These are phyloP conservation scores for Lapara coniferarum DNA, from an alignment of 2,888 invertebrate genomes.

Conservation along the genomic window DNA sequence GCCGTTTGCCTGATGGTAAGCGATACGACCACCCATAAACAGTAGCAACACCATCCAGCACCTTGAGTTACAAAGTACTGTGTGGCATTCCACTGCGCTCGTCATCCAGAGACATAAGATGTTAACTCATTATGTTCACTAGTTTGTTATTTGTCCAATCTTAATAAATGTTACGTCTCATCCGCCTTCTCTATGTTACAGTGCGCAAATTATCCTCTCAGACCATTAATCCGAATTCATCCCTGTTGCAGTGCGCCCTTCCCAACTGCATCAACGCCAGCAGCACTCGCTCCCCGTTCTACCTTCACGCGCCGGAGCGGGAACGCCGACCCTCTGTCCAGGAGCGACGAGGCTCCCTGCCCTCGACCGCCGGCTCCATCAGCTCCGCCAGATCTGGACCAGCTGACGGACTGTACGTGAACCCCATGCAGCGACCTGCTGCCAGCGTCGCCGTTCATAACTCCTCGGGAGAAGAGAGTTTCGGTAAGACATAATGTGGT, in stretches of 20 bases:
- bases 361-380: conserved; percentile 72
- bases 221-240: no score
- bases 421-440: conserved; percentile 87
- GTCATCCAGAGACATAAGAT: no score
- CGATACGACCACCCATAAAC: no score
- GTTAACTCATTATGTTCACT: no score
- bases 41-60: no score
- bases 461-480: conserved; percentile 76
- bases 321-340: conserved; percentile 61
- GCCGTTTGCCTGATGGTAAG: no score
- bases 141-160: no score
- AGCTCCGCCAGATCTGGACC: conserved; percentile 78
- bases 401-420: conserved; percentile 92
- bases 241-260: conserved; percentile 80
- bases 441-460: conserved; percentile 64
- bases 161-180: background rate
- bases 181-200: conserved; percentile 47
- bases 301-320: conserved; percentile 87
- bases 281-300: conserved; percentile 86
- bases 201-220: no score
- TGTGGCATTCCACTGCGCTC: no score
- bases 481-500: conserved; percentile 53
- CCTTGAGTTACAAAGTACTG: no score
- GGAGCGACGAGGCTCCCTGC: conserved; percentile 69
- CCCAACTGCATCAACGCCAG: conserved; percentile 80